Evolutionary conservation across 1,140 invertebrate species (phyloP), one percentile per base, ranked within the genome.

Genomic region (Dendrolimus punctatus): DNA sequence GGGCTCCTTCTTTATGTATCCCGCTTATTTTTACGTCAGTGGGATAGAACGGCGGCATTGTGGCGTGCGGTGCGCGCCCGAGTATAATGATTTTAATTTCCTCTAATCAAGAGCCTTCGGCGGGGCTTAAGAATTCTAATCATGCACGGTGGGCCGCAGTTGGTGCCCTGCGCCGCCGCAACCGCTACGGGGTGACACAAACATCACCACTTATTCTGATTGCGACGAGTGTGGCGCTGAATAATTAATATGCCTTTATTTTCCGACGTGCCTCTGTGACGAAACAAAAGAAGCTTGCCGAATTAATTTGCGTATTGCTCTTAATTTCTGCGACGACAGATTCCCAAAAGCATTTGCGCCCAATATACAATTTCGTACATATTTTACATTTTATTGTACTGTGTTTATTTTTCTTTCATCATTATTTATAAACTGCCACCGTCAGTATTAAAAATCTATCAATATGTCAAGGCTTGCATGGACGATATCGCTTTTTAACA

Each of bases 71-170:
- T 61, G 66, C 70, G 75, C 70, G 69, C 61, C 60, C 57, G 69
- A 74, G 69, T 83, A 81, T 83, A 86, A 86, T 86, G 80, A 84
- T 86, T 86, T 86, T 86, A 84, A 86, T 86, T 86, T 86, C 83
- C 83, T 86, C 80, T 86, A 86, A 86, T 86, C 83, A 86, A 86
- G 69, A 66, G 80, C 80, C 80, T 79, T 79, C 71, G 76, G 77
- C 68, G 73, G 67, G 70, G 80, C 80, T 86, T 84, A 84, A 86
- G 80, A 81, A 86, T 86, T 86, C 83, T 84, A 86, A 86, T 83
- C 80, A 76, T 86, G 82, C 76, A 68, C 23, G 23, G 23, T 23
- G 23, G 23, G 23, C 23, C 23, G 23, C 23, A 23, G 23, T 23
- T 23, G 23, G 23, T 23, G 23, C 23, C 23, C 23, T 23, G 23